These are phyloP conservation scores for Alauda arvensis DNA, from an alignment of 2,797 vertebrate genomes.

Conservation along the genomic window DNA sequence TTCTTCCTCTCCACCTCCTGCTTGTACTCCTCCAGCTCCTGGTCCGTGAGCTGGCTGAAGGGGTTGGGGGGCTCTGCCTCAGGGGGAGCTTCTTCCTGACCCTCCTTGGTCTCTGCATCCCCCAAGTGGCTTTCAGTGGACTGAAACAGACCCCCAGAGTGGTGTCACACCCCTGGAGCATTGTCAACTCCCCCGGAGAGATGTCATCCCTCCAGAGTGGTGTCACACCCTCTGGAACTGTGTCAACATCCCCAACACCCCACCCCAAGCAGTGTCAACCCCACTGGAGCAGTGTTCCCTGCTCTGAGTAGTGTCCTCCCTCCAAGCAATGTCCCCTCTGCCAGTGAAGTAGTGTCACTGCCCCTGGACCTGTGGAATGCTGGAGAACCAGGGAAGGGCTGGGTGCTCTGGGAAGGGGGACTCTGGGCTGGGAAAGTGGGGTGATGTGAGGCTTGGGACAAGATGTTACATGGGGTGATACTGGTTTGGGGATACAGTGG, in stretches of 20 bases:
- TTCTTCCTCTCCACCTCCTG: constrained; percentile 94
- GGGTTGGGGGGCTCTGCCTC: constrained; percentile 91
- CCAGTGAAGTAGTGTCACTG: background rate
- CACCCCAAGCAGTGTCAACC: background rate
- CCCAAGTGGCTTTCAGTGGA: constrained; percentile 81
- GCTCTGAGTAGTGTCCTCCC: background rate
- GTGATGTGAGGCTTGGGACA: background rate
- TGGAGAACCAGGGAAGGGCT: background rate
- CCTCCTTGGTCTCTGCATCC: constrained; percentile 53
- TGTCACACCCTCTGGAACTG: background rate
- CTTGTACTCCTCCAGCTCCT: constrained; percentile 93
- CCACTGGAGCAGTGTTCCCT: background rate
- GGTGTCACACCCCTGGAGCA: background rate
- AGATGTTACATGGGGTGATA: background rate
- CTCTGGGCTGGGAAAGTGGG: no score
- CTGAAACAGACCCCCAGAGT: constrained; percentile 58
- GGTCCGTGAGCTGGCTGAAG: constrained; percentile 93
- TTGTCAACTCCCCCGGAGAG: background rate
- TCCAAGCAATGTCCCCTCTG: background rate
- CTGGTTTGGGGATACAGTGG: background rate
- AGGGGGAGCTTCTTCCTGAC: constrained; percentile 54
- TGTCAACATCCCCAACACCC: background rate
- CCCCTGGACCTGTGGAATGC: background rate
- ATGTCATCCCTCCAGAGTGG: background rate
- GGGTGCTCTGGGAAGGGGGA: no score